A percentile compares a stretch with the other conserved stretches of the same genome.
Conservation (phyloP, 2,113 vertebrate genomes). For the Noctilio leporinus region DNA sequence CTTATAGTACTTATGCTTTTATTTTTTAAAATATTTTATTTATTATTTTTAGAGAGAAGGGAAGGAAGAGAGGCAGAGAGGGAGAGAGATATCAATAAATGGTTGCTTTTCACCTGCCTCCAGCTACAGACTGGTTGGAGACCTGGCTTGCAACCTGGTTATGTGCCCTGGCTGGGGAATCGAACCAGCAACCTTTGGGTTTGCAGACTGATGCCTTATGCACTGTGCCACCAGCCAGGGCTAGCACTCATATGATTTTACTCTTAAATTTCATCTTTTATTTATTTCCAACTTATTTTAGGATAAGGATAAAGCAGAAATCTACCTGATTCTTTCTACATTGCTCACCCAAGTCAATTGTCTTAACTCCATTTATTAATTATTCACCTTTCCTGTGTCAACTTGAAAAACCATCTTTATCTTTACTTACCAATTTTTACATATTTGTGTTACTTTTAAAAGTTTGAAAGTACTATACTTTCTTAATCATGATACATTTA, state of each 20-base stretch:
- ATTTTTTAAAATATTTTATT: too few relatives aligned
- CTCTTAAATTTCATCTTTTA: not conserved
- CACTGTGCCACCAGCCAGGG: too few relatives aligned
- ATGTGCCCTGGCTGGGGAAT: too few relatives aligned
- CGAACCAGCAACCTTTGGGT: too few relatives aligned
- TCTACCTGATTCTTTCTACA: not conserved
- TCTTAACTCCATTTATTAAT: not conserved
- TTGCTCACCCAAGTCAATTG: not conserved
- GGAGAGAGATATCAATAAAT: too few relatives aligned
- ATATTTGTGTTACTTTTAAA: not conserved
- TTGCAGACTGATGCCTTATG: too few relatives aligned
- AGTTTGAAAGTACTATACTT: not conserved
- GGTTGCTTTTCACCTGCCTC: too few relatives aligned
- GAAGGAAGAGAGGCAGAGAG: too few relatives aligned
- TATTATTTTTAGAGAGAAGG: too few relatives aligned
- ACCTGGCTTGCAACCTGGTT: too few relatives aligned
- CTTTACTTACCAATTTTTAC: not conserved
- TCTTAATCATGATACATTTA: slow-evolving; percentile 4
- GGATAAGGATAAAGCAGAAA: not conserved
- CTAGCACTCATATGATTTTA: not conserved
- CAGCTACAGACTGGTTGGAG: too few relatives aligned
- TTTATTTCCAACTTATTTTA: not conserved
- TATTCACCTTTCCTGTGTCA: not conserved
- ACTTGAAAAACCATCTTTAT: not conserved
- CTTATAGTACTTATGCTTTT: not conserved